Base-by-base conservation (phyloP, 2,888 invertebrate genomes). In the Pandemis heparana region DNA sequence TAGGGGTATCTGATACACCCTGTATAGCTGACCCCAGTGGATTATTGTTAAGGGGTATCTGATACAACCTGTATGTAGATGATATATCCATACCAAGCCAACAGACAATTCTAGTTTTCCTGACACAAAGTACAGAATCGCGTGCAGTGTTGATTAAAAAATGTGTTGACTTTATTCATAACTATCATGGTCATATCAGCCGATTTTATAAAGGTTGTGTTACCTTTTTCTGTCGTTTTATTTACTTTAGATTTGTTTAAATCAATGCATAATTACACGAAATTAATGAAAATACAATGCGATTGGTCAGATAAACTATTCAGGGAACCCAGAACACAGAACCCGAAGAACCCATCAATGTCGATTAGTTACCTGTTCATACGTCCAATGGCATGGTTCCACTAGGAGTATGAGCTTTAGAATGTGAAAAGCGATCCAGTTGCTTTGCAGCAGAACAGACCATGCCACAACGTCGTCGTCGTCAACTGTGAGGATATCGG, bases 331-430 rank as follows among this genome's bases (percentile, higher is more conserved):
- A 32, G 23, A 23, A 23, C 1, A 1, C 23, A 23, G 23, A 32
- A 32, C 23, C 2, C 23, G n/a, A n/a, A 32, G 23, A 3, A 3
- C 18, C 8, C 16, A 5, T 51, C 16, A 53, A 9, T 14, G 3
- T n/a, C 23, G 23, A 12, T 23, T 32, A 32, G 3, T n/a, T 81
- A 92, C 94, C 87, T 92, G 87, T 5, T 79, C 80, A 8, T 86
- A 81, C 10, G 91, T 87, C 43, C 82, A 80, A 71, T 95, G 92
- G 71, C 93, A 91, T 0, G 95, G 95, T 75, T 95, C 95, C 1
- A 95, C 87, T 9, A 94, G 79, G 18, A 94, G 79, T 8, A 92
- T 53, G 77, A 94, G 80, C 53, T 90, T 83, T 41, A 79, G 66
- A 3, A 85, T 71, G 75, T 95, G 95, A 38, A 88, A 83, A 9